phyloP scores from a whole-genome alignment of 1,140 invertebrate genomes.

The Drosophila suzukii region DNA sequence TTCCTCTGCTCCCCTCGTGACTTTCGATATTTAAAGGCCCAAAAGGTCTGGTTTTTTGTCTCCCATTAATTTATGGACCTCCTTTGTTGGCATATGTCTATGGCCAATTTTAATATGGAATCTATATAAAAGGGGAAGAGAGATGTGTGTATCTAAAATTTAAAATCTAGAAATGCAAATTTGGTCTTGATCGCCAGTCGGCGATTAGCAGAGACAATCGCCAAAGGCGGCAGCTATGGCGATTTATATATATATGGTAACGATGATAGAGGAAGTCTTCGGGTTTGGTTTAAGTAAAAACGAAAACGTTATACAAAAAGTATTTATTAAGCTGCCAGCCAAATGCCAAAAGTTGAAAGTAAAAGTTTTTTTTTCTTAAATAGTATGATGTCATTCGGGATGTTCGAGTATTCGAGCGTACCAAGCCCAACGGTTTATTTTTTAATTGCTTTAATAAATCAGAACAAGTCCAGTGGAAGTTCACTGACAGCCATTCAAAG shows the following conservation, averaged over 20 bases:
- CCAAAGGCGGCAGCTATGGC: conserved; percentile 33
- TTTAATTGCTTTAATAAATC: conserved; percentile 46
- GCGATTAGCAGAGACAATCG: conserved; percentile 42
- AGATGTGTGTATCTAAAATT: conserved; percentile 52
- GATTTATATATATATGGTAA: not conserved
- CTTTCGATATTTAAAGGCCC: conserved; percentile 39
- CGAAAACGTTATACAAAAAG: conserved; percentile 47
- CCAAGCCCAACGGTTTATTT: conserved; percentile 41
- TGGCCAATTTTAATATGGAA: conserved; percentile 42
- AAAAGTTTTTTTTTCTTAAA: conserved; percentile 29
- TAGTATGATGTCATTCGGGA: conserved; percentile 35
- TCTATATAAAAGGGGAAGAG: conserved; percentile 13
- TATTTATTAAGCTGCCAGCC: conserved; percentile 16
- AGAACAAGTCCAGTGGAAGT: conserved; percentile 39
- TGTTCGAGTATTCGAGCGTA: conserved; percentile 2
- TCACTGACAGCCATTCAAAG: conserved; percentile 15
- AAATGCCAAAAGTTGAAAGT: conserved; percentile 53
- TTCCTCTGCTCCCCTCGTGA: conserved; percentile 5
- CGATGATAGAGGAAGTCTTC: conserved; percentile 45
- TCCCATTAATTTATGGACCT: conserved; percentile 18
- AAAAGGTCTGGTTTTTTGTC: conserved; percentile 11
- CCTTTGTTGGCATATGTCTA: conserved; percentile 4
- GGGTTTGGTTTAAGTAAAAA: conserved; percentile 48
- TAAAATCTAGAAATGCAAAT: conserved; percentile 78
- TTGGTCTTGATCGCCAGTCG: conserved; percentile 46